A percentile compares a stretch with the other conserved stretches of the same genome.
Evolutionary conservation across 2,113 vertebrate species (phyloP).

Genomic region (Syngnathoides biaculeatus): DNA sequence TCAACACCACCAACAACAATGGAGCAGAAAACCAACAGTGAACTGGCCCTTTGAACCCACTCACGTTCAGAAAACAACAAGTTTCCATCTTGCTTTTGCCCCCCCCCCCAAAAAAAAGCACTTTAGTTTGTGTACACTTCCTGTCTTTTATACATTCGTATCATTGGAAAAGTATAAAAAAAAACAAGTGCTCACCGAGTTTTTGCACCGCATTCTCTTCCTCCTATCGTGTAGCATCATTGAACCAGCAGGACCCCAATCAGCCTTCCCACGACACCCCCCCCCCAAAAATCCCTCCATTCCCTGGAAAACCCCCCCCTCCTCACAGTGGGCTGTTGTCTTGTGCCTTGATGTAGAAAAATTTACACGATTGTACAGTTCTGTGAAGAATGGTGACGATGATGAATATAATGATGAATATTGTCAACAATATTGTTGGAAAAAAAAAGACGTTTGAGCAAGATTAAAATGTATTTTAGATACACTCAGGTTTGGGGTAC

Average conservation of each 20-base stretch:
- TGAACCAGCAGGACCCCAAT: constrained; percentile 67
- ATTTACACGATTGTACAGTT: constrained; percentile 83
- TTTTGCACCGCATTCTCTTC: constrained; percentile 50
- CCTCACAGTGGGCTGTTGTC: constrained; percentile 75
- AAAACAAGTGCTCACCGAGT: constrained; percentile 73
- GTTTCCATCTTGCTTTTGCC: constrained; percentile 72
- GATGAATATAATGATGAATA: constrained; percentile 59
- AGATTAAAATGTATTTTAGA: constrained; percentile 98
- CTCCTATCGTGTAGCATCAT: constrained; percentile 31
- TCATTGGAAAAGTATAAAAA: constrained; percentile 79
- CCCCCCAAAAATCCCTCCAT: constrained; percentile 17
- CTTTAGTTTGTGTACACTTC: constrained; percentile 76
- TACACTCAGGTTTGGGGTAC: constrained; percentile 80
- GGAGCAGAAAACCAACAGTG: constrained; percentile 44
- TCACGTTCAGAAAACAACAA: constrained; percentile 29
- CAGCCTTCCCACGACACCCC: constrained; percentile 74
- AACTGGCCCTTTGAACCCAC: constrained; percentile 54
- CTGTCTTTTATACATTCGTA: constrained; percentile 81
- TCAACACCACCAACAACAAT: constrained; percentile 8
- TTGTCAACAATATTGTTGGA: constrained; percentile 69
- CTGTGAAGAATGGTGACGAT: constrained; percentile 70
- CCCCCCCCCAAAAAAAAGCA: constrained; percentile 76
- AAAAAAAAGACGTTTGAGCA: constrained; percentile 77
- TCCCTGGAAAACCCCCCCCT: constrained; percentile 46
- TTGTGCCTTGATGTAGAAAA: constrained; percentile 89